Evolutionary conservation across 2,113 vertebrate species (phyloP), one percentile per base, ranked within the genome.

Genomic region (Astatotilapia flaviijosephi): DNA sequence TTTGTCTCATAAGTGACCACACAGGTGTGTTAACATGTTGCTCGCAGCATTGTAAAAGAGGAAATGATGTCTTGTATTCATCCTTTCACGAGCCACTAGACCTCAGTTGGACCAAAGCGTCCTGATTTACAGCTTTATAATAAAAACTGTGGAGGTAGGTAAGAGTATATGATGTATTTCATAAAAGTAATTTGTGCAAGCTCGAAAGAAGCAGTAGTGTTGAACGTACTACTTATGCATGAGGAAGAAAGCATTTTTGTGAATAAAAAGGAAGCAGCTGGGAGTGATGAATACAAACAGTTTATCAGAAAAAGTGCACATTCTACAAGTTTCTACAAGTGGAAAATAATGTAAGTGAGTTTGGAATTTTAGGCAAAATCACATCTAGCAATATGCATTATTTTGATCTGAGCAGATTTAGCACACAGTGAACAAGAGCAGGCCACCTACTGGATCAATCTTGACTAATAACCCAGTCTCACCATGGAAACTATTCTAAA

Each of bases 11-110:
- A 33, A 31, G 68, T 17, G 75, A 83, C 28, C 83, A 10, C 65
- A 79, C 88, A 88, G 84, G 86, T 92, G 91, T 70, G 80, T 31
- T 68, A 42, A 84, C 54, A 15, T 77, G 90, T 82, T 83, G 85
- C 84, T 80, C 21, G 0, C 26, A 82, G 56, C 85, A 49, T 73
- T 45, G 40, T 58, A 58, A 47, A 79, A 58, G 1, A 80, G 40
- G 49, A 85, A 53, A 54, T 17, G 17, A 82, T 40, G 77, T 55
- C 40, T 79, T 53, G 13, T 9, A 86, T 79, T 62, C 23, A 15
- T 84, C 62, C 55, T 42, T 83, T 86, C 86, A 82, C 6, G 28
- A 65, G n/a, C 60, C 83, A 68, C 81, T 45, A 79, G 89, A 87
- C 54, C 21, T 23, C 55, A 82, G 13, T 87, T 58, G 55, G 70